Evolutionary conservation across 2,888 invertebrate species (phyloP).

Genomic region (Eulithis prunata): DNA sequence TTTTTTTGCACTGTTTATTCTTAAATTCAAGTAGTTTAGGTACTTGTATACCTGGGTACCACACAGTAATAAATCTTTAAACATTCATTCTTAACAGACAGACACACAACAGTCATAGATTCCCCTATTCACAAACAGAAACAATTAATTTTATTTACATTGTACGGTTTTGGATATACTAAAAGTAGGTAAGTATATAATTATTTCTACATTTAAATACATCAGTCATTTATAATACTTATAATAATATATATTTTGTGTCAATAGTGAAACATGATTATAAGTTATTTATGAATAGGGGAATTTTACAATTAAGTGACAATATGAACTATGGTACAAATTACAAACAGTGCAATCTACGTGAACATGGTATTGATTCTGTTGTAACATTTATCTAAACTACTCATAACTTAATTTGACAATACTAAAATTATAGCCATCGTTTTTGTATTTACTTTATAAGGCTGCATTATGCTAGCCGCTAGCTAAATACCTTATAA

Average conservation of each 20-base stretch:
- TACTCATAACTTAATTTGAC: too few relatives aligned
- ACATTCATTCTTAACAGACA: constrained; percentile 43
- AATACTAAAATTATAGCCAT: too few relatives aligned
- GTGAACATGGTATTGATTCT: constrained; percentile 32
- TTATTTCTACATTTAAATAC: constrained; percentile 39
- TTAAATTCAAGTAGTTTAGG: constrained; percentile 47
- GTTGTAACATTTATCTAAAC: too few relatives aligned
- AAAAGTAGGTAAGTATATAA: constrained; percentile 40
- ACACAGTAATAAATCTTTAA: constrained; percentile 48
- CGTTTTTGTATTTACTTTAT: too few relatives aligned
- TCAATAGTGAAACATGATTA: constrained; percentile 41
- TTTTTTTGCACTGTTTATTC: constrained; percentile 72
- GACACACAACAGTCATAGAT: constrained; percentile 44
- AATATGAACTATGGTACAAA: constrained; percentile 48
- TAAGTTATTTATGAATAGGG: constrained; percentile 58
- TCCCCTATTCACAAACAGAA: constrained; percentile 64
- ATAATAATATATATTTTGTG: constrained; percentile 44
- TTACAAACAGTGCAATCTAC: constrained; percentile 63
- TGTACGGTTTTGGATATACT: constrained; percentile 59
- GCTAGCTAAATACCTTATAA: too few relatives aligned
- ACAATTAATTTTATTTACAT: constrained; percentile 71
- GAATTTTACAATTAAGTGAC: constrained; percentile 42
- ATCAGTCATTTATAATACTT: constrained; percentile 49
- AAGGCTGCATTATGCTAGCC: too few relatives aligned
- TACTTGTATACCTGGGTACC: constrained; percentile 27